Evolutionary conservation across 2,113 vertebrate genomes (phyloP).

Genomic region (Chaetodon trifascialis): DNA sequence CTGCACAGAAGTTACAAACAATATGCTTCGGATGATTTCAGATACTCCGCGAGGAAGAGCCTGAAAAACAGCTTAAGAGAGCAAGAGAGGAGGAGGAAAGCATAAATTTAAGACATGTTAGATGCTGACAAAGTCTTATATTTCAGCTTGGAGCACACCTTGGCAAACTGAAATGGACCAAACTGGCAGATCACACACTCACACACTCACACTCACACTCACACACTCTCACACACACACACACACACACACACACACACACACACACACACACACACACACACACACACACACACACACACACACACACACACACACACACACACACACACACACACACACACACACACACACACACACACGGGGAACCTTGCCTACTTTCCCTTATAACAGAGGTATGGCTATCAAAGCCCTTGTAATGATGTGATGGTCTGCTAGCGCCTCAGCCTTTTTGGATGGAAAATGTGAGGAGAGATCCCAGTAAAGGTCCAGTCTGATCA

Average conservation of each 20-base stretch:
- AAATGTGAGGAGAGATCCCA: conserved; percentile 73
- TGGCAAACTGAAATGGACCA: conserved; percentile 22
- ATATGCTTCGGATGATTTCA: conserved; percentile 13
- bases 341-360: conserved; percentile 36
- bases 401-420: conserved; percentile 74
- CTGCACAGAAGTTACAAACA: background rate
- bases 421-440: conserved; percentile 85
- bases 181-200: conserved; percentile 38
- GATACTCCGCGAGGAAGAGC: background rate
- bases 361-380: conserved; percentile 66
- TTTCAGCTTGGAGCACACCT: conserved; percentile 34
- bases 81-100: background rate
- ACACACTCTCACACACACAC: conserved; percentile 16
- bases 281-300: conserved; percentile 22
- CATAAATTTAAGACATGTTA: conserved; percentile 23
- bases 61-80: background rate
- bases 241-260: conserved; percentile 36
- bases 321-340: conserved; percentile 9
- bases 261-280: conserved; percentile 20
- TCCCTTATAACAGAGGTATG: conserved; percentile 71
- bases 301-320: conserved; percentile 36
- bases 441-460: conserved; percentile 71
- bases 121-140: conserved; percentile 28
- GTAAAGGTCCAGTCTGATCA: conserved; percentile 74
- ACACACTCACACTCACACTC: too few relatives aligned